Conservation (phyloP, 2,888 invertebrate species). For the Eupelmus urozonus region DNA sequence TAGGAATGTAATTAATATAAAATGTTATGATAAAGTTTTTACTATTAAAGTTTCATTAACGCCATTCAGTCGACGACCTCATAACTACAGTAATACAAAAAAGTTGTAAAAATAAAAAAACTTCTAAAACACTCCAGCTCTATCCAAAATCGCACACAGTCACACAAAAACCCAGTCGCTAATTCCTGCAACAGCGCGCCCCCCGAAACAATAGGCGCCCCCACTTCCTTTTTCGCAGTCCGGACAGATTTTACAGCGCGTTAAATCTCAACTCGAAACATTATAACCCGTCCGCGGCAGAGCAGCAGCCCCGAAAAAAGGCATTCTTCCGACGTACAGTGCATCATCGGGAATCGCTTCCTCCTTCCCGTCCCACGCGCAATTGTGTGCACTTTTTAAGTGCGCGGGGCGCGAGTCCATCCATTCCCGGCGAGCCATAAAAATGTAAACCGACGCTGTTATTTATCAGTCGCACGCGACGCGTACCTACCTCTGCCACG, state of each 20-base stretch:
- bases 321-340: slow-evolving; percentile 1
- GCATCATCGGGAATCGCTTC: slow-evolving; percentile 51
- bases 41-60: too few species aligned
- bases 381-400: slow-evolving; percentile 56
- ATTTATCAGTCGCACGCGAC: slow-evolving; percentile 69
- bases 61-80: too few species aligned
- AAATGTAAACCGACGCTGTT: slow-evolving; percentile 70
- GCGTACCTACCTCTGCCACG: neutral
- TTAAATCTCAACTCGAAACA: slow-evolving; percentile 1
- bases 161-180: too few species aligned
- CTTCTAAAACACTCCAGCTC: too few species aligned
- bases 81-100: too few species aligned
- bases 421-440: slow-evolving; percentile 64
- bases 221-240: neutral
- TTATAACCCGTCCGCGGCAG: neutral
- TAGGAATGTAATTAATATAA: too few species aligned
- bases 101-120: too few species aligned
- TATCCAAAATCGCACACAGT: too few species aligned
- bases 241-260: slow-evolving; percentile 41
- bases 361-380: slow-evolving; percentile 42
- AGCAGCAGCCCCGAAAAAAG: neutral
- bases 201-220: neutral
- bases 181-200: too few species aligned
- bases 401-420: slow-evolving; percentile 57
- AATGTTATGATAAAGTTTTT: too few species aligned